Evolutionary conservation across 2,888 invertebrate species (phyloP).

Genomic region (Drosophila percnosoma): DNA sequence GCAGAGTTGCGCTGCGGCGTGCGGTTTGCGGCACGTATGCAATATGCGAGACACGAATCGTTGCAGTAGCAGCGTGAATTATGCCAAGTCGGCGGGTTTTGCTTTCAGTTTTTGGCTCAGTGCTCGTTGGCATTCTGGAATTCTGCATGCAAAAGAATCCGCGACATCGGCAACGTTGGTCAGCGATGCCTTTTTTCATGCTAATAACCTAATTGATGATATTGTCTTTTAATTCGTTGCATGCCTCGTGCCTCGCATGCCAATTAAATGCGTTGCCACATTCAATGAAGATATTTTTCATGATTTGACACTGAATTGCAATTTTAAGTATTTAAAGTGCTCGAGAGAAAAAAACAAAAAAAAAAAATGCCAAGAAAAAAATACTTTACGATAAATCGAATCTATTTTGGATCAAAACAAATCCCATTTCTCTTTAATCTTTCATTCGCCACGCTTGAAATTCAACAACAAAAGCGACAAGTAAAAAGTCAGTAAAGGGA

Average conservation of each 20-base stretch:
- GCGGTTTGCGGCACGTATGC: conserved; percentile 20
- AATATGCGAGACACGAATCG: conserved; percentile 73
- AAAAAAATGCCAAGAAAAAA: neutral
- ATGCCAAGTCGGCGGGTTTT: conserved; percentile 56
- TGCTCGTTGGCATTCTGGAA: conserved; percentile 55
- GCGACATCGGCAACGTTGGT: conserved; percentile 23
- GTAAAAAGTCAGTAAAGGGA: conserved; percentile 52
- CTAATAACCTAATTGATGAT: conserved; percentile 84
- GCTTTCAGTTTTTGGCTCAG: conserved; percentile 15
- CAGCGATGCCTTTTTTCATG: conserved; percentile 64
- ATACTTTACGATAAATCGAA: conserved; percentile 1
- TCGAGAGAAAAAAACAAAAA: neutral
- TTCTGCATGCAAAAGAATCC: conserved; percentile 47
- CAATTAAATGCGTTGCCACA: conserved; percentile 46
- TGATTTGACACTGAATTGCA: conserved; percentile 27
- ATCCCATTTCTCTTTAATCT: conserved; percentile 36
- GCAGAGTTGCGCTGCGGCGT: conserved; percentile 17
- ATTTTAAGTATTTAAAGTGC: conserved; percentile 6
- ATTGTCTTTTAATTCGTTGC: conserved; percentile 85
- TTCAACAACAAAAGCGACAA: conserved; percentile 44
- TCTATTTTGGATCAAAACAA: conserved; percentile 28
- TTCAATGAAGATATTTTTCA: conserved; percentile 35
- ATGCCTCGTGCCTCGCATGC: conserved; percentile 71
- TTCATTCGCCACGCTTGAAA: conserved; percentile 33
- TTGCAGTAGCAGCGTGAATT: conserved; percentile 46